These are phyloP conservation scores for Cremastobaeus sp. DNA, from an alignment of 2,888 invertebrate genomes.

Conservation along the genomic window DNA sequence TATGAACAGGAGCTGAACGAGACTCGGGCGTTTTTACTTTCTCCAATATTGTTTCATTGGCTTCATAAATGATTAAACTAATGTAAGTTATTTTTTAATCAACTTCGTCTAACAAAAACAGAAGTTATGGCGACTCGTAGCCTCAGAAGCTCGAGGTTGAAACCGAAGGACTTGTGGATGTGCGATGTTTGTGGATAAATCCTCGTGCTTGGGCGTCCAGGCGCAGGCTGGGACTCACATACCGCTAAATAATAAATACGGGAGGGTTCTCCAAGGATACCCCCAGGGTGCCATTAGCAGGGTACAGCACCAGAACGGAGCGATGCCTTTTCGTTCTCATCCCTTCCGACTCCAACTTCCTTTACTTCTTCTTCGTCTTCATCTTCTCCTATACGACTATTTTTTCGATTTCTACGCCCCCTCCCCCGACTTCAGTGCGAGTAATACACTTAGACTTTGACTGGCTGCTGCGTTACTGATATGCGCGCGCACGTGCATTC, in stretches of 20 bases:
- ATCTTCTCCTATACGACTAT: slow-evolving; percentile 49
- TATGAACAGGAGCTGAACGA: no score
- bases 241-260: slow-evolving; percentile 78
- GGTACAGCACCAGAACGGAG: slow-evolving; percentile 70
- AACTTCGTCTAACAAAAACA: slow-evolving; percentile 27
- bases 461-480: slow-evolving; percentile 63
- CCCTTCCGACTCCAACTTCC: slow-evolving; percentile 57
- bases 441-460: slow-evolving; percentile 75
- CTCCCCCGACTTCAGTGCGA: slow-evolving; percentile 66
- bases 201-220: slow-evolving; percentile 62
- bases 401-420: slow-evolving; percentile 57
- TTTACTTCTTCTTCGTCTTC: slow-evolving; percentile 60
- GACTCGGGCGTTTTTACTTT: no score
- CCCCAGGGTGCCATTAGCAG: slow-evolving; percentile 78
- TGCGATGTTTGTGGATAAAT: slow-evolving; percentile 73
- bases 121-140: slow-evolving; percentile 29
- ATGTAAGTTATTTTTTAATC: slow-evolving; percentile 23
- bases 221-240: slow-evolving; percentile 63
- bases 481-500: slow-evolving; percentile 23
- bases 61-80: background rate
- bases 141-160: slow-evolving; percentile 58
- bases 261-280: slow-evolving; percentile 75
- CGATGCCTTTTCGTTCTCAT: slow-evolving; percentile 58
- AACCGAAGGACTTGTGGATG: slow-evolving; percentile 61
- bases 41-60: slow-evolving; percentile 4